Conservation (phyloP, 1,140 invertebrate species). For the Acyrthosiphon pisum region DNA sequence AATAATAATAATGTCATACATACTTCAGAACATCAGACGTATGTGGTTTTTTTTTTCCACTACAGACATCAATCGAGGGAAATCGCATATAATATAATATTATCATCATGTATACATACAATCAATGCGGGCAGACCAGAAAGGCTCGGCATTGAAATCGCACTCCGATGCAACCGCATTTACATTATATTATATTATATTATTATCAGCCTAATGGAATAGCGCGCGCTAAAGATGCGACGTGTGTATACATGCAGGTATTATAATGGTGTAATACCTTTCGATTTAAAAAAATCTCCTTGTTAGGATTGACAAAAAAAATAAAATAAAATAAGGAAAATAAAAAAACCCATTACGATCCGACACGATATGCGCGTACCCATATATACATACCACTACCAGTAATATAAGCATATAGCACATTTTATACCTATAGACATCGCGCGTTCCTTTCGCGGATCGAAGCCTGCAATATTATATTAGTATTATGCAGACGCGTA, state of each 20-base stretch:
- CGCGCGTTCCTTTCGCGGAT: not conserved
- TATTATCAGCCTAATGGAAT: not conserved
- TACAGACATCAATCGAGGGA: not conserved
- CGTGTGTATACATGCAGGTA: no score
- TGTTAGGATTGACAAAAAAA: not conserved
- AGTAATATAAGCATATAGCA: not conserved
- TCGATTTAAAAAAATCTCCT: not conserved
- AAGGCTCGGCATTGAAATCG: not conserved
- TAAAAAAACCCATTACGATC: conserved; percentile 25
- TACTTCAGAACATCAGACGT: not conserved
- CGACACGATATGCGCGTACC: not conserved
- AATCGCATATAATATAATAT: not conserved
- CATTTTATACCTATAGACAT: not conserved
- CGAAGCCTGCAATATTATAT: not conserved
- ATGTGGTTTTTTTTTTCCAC: not conserved
- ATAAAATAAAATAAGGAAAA: not conserved
- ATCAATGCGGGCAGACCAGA: not conserved
- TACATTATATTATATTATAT: not conserved
- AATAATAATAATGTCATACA: not conserved
- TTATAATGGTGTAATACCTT: conserved; percentile 1
- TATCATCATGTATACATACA: not conserved
- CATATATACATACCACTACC: not conserved
- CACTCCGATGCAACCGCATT: not conserved
- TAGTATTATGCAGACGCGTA: conserved; percentile 12
- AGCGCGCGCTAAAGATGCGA: not conserved